A percentile compares a stretch with the other conserved stretches of the same genome.
Evolutionary conservation across 2,113 vertebrate species (phyloP).

Genomic region (Sylvilagus bachmani): DNA sequence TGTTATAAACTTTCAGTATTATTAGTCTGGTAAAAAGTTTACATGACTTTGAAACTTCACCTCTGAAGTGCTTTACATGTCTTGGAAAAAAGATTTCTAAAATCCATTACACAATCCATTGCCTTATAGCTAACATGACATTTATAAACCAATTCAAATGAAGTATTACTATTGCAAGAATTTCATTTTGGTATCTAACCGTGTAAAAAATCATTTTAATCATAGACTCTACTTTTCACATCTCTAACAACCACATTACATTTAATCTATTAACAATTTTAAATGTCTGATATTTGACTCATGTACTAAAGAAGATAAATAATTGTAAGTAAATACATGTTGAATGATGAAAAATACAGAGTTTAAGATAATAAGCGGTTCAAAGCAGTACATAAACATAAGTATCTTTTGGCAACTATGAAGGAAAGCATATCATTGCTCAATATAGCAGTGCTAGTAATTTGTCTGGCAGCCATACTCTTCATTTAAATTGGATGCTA

Average conservation of each 20-base stretch:
- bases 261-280: constrained; percentile 59
- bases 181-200: constrained; percentile 75
- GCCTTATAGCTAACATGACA: constrained; percentile 73
- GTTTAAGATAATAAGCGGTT: constrained; percentile 49
- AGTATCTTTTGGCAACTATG: constrained; percentile 54
- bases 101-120: constrained; percentile 81
- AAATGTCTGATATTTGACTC: constrained; percentile 45
- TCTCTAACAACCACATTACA: constrained; percentile 45
- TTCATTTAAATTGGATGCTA: constrained; percentile 49
- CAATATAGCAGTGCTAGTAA: constrained; percentile 23
- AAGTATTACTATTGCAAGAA: constrained; percentile 72
- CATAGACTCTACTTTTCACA: constrained; percentile 46
- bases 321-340: constrained; percentile 59
- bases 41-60: constrained; percentile 79
- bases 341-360: constrained; percentile 53
- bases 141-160: constrained; percentile 82
- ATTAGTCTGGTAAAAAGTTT: constrained; percentile 60
- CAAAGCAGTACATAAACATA: not conserved
- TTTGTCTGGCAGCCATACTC: constrained; percentile 33
- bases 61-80: constrained; percentile 46
- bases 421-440: not conserved
- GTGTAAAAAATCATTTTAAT: constrained; percentile 74
- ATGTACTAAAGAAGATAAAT: not conserved
- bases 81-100: constrained; percentile 65
- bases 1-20: not conserved